Base-by-base conservation (phyloP, 2,797 vertebrate species). In the Etheostoma nigrum region DNA sequence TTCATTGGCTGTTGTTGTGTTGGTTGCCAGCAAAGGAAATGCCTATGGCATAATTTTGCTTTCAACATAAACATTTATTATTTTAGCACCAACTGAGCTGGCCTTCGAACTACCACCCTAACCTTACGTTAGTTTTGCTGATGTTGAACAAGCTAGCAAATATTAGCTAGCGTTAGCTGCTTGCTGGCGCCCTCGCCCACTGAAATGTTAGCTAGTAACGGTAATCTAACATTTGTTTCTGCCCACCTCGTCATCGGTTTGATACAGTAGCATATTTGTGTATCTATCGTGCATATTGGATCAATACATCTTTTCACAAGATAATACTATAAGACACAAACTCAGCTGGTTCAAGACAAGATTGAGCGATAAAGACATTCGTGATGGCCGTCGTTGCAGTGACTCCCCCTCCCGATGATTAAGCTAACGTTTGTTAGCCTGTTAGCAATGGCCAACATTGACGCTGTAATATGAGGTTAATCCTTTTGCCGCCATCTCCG, bases 351-450 rank as follows among this genome's bases (percentile, higher is more conserved):
- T 81, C 45, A 73, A 85, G 86, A 76, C 75, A 10, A 82, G 79
- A 86, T 79, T 64, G 73, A 42, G 81, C 85, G 87, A 92, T 91
- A 90, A 92, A 91, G 85, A 86, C 84, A 49, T 83, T 79, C 90
- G 90, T 92, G 92, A 93, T 93, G 92, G 93, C 92, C 91, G 93
- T 91, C 94, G 89, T 72, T 79, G 67, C 61, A 89, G 81, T 65
- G 87, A 89, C 92, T 89, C 92, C 91, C 91, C 91, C 88, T 87
- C 88, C 83, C 89, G 72, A 84, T 3, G 71, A 71, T 49, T 23
- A 78, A 75, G 92, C 93, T 91, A 91, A 79, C 87, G 36, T 82
- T 86, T 85, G 86, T 84, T 89, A 86, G 89, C 89, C 2, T 48
- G 74, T 65, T 87, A 88, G 76, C 87, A 36, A 16, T 3, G 70